A percentile compares a stretch with the other conserved stretches of the same genome.
Conservation (phyloP, 2,888 invertebrate species). For the Pristionchus mayeri region DNA sequence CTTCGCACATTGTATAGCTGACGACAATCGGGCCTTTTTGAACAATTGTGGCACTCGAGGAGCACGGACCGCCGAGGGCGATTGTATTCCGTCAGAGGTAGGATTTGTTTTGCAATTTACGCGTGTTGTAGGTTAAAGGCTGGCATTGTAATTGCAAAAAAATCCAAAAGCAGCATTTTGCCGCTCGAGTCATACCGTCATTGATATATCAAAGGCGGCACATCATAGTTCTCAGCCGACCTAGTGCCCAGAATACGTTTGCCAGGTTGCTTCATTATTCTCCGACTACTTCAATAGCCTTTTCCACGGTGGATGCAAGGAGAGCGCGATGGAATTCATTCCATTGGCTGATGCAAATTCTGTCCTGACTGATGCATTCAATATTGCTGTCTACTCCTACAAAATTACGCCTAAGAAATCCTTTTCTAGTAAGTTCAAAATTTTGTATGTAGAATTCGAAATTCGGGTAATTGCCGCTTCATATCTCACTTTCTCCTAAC, state of each 20-base stretch:
- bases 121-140: no score
- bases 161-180: no score
- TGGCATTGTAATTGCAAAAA: no score
- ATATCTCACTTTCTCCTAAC: no score
- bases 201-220: no score
- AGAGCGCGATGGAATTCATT: not conserved
- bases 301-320: not conserved
- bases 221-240: no score
- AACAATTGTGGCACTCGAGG: not conserved
- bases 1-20: not conserved
- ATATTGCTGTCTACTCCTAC: not conserved
- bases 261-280: not conserved
- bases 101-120: not conserved
- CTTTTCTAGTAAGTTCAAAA: no score
- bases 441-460: not conserved
- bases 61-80: not conserved
- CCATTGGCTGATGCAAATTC: not conserved
- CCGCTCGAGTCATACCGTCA: no score
- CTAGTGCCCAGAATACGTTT: not conserved
- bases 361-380: not conserved
- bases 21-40: not conserved
- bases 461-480: no score
- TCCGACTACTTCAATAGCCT: not conserved
- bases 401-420: not conserved
- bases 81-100: not conserved